Base-by-base conservation (phyloP, 1,140 invertebrate genomes). In the Drosophila pseudoananassae region DNA sequence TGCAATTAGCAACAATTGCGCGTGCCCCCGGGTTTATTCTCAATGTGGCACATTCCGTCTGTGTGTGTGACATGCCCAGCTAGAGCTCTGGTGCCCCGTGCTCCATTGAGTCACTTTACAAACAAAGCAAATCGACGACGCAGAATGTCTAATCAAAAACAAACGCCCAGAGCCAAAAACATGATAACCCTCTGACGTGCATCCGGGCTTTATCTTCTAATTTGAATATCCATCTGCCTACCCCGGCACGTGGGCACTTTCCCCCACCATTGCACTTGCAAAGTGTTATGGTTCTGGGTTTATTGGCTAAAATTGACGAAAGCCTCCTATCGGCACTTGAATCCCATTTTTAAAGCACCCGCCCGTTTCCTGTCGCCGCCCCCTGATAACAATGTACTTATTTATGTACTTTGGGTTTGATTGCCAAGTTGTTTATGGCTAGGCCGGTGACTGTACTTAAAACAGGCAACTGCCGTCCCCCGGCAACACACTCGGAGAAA, bases 81-180 rank as follows among this genome's bases (percentile, higher is more conserved):
- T 27, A 12, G 31, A 33, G 31, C 33, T 36, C 33, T 36, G 33
- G 33, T 36, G 23, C 65, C 31, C n/a, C 9, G 46, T 4, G 53
- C 43, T 36, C 43, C 31, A 55, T 15, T 76, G 77, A 80, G 31
- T 81, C 78, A 82, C 29, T 60, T 77, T 82, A 65, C 78, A 69
- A 64, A 69, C 54, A 69, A 82, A 55, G 51, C 47, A 29, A 53
- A 40, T 38, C 1, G 15, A 20, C 59, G 29, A 50, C 79, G 79
- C 79, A 82, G 27, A 49, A 49, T 17, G 7, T 51, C 69, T 63
- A 63, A 73, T 73, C 69, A 27, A 50, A 51, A 60, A 29, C 14
- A 47, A 23, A 15, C 46, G 33, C 14, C 33, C 8, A 29, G 33
- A 54, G 36, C n/a, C 25, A 54, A 46, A 40, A 52, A 55, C 65